Base-by-base conservation (phyloP, 1,140 invertebrate species). In the Oryctes rhinoceros region DNA sequence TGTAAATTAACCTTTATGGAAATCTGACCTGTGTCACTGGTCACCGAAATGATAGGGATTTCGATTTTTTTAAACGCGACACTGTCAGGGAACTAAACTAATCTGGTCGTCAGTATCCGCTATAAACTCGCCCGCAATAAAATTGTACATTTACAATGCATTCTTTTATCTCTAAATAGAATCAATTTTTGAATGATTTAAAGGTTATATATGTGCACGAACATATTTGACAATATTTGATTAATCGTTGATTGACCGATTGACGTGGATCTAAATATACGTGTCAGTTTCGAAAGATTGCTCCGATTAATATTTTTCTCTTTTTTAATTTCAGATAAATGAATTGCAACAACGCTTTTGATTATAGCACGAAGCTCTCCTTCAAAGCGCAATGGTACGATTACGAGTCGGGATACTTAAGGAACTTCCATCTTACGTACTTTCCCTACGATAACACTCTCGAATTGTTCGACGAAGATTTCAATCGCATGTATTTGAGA, bases 391-490 rank as follows among this genome's bases (percentile, higher is more conserved):
- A 94, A 87, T 95, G 93, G 93, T 93, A 91, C 85, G 94, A 95
- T 84, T 89, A 90, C 80, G 88, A 91, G 80, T 89, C 92, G 7
- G 90, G 89, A 24, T 85, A 92, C n/a, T 86, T 91, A 6, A 91
- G 91, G 83, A 90, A 90, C 81, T 94, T 94, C 87, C 89, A 91
- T 80, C 86, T 94, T n/a, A 91, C 91, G 83, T 95, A 90, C 87
- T 94, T 91, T 87, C 90, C 90, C 18, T 88, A 87, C 78, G 93
- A 94, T 85, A 90, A 90, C 78, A 91, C 92, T 20, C 87, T 94
- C 49, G 93, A 94, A 89, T 89, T 95, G 91, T 94, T 90, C 88
- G 94, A 95, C 86, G 84, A 91, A 24, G 91, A 92, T 78, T 90
- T 90, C 35, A 90, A 89, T 71, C 89, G 91, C 83, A 88, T 89